phyloP scores from a whole-genome alignment of 2,888 invertebrate species.

The Ennomos fuscantarius region DNA sequence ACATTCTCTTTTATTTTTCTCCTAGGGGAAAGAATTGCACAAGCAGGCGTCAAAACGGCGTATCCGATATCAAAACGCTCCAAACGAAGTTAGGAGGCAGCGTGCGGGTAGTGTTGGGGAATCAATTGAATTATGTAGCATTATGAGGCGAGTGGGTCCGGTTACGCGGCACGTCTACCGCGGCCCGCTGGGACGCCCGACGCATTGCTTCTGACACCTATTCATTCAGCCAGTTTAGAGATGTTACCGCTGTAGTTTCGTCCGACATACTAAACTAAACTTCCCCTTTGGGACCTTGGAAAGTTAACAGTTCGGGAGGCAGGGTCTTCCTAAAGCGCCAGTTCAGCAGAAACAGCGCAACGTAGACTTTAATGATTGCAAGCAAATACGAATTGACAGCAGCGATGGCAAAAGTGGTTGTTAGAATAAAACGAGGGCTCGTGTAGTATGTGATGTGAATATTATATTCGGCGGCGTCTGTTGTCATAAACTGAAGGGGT shows the following conservation, averaged over 20 bases:
- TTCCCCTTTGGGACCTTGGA: slow-evolving; percentile 44
- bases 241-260: slow-evolving; percentile 47
- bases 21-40: slow-evolving; percentile 65
- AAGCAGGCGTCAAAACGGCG: slow-evolving; percentile 77
- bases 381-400: slow-evolving; percentile 82
- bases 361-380: slow-evolving; percentile 69
- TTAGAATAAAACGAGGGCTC: slow-evolving; percentile 69
- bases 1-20: slow-evolving; percentile 57
- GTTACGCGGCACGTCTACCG: slow-evolving; percentile 76
- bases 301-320: slow-evolving; percentile 38
- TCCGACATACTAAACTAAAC: slow-evolving; percentile 36
- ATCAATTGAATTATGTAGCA: slow-evolving; percentile 84
- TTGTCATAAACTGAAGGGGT: slow-evolving; percentile 51
- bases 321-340: slow-evolving; percentile 37
- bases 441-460: slow-evolving; percentile 74
- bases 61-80: slow-evolving; percentile 84
- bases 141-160: slow-evolving; percentile 78
- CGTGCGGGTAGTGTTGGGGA: slow-evolving; percentile 83
- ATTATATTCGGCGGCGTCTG: slow-evolving; percentile 58
- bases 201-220: slow-evolving; percentile 80
- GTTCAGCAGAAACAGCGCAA: slow-evolving; percentile 42
- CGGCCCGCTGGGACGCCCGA: slow-evolving; percentile 56
- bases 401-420: slow-evolving; percentile 73
- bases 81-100: slow-evolving; percentile 81
- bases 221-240: slow-evolving; percentile 73